Evolutionary conservation across 2,888 invertebrate genomes (phyloP).

Genomic region (Eledona agricola): DNA sequence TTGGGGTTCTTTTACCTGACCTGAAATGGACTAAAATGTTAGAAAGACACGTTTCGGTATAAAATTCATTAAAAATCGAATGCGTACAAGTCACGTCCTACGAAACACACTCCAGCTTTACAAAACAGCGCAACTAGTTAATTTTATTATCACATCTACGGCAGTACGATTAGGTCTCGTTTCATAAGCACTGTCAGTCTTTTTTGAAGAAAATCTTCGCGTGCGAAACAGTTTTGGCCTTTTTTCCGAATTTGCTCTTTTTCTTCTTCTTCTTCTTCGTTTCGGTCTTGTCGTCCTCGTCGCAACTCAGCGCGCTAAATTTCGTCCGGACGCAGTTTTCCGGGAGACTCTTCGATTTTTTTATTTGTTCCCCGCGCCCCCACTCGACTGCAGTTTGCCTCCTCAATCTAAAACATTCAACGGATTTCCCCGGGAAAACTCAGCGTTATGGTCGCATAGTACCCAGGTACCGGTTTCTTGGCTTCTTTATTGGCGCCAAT

Average conservation of each 20-base stretch:
- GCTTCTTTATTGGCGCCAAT: conserved; percentile 30
- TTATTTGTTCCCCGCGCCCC: conserved; percentile 39
- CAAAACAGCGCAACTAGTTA: conserved; percentile 14
- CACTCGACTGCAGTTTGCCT: conserved; percentile 49
- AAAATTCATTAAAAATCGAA: conserved; percentile 25
- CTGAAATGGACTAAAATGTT: too few relatives aligned
- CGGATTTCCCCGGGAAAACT: conserved; percentile 13
- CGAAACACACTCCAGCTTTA: conserved; percentile 6
- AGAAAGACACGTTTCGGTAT: conserved; percentile 2
- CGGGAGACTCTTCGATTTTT: conserved; percentile 55
- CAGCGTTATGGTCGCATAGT: conserved; percentile 16
- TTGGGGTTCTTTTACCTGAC: too few relatives aligned
- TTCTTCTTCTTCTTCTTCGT: conserved; percentile 55
- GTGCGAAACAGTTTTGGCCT: conserved; percentile 51
- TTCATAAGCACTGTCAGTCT: conserved; percentile 31
- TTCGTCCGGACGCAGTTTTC: conserved; percentile 43
- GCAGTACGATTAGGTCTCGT: conserved; percentile 45
- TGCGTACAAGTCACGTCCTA: conserved; percentile 6
- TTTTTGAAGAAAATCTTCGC: conserved; percentile 45
- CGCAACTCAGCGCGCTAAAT: conserved; percentile 39
- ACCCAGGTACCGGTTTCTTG: conserved; percentile 43
- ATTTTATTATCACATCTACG: conserved; percentile 46
- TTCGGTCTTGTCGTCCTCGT: conserved; percentile 37
- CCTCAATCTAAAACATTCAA: conserved; percentile 46
- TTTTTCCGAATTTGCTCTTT: conserved; percentile 53